Percentiles rank a stretch among this genome's conserved stretches.
Evolutionary conservation across 2,888 invertebrate species (phyloP).

Genomic region (Mythimna vitellina): DNA sequence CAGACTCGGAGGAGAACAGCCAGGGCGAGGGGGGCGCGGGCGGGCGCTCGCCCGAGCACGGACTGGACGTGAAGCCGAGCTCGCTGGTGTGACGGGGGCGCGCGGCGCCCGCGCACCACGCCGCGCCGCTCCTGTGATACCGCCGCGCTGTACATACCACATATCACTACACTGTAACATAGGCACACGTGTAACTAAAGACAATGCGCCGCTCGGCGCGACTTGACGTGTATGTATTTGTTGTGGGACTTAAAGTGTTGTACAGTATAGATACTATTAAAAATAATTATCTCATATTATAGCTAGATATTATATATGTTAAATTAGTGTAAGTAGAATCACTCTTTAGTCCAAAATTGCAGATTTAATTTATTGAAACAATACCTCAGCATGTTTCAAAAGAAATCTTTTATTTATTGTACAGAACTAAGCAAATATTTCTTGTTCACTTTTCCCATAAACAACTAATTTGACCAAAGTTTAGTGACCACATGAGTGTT

Average conservation of each 20-base stretch:
- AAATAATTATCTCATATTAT: constrained; percentile 84
- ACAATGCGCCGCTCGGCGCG: constrained; percentile 74
- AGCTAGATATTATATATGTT: constrained; percentile 82
- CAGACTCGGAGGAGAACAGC: constrained; percentile 97
- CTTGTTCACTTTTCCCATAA: constrained; percentile 48
- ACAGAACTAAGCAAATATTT: constrained; percentile 55
- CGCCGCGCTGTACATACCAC: constrained; percentile 83
- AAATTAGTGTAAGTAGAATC: constrained; percentile 86
- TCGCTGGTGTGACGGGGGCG: constrained; percentile 94
- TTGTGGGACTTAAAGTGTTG: constrained; percentile 88
- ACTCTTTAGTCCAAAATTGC: constrained; percentile 87
- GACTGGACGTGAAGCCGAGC: constrained; percentile 93
- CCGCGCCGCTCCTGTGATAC: constrained; percentile 86
- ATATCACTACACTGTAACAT: constrained; percentile 85
- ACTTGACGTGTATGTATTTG: constrained; percentile 76
- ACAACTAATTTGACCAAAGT: constrained; percentile 25
- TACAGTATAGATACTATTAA: constrained; percentile 88
- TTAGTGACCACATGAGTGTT: constrained; percentile 10
- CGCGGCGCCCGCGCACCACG: constrained; percentile 84
- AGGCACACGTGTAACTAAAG: constrained; percentile 76
- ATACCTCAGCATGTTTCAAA: constrained; percentile 69
- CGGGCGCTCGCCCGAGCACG: constrained; percentile 90
- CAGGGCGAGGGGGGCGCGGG: constrained; percentile 92
- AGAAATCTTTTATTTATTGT: constrained; percentile 64
- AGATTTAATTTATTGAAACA: constrained; percentile 85